Base-by-base conservation (phyloP, 2,797 vertebrate genomes). In the Phrynocephalus vlangalii region DNA sequence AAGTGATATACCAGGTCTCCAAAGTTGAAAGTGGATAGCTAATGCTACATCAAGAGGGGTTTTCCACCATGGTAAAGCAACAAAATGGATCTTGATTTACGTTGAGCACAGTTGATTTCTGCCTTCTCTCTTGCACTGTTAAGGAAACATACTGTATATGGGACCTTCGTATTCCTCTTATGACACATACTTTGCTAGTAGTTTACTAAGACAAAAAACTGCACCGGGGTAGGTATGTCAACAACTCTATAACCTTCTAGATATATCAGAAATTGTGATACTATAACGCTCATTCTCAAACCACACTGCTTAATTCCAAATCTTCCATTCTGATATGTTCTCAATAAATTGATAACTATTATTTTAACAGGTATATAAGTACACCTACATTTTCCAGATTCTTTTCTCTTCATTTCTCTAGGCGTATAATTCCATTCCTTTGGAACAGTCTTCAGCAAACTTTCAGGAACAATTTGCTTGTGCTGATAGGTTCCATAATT, bases 341-440 rank as follows among this genome's bases (percentile, higher is more conserved):
- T 83, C 8, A 71, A 48, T 81, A 89, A 89, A 83, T 26, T 0
- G 5, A 5, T 79, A 90, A 84, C 33, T 86, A 76, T 33, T 91
- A 86, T 92, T 86, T 88, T 0, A 20, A 87, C 0, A 88, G 82
- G 67, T 52, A 88, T 72, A 76, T 86, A 91, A 88, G 60, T 24
- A n/a, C 1, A 94, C 95, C 11, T 96, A 99, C 98, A 96, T 95
- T 97, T 98, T 24, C 91, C 94, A 82, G 92, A 84, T 77, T 97
- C 96, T 89, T 96, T 97, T 82, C 92, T 94, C 89, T 90, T 95
- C 86, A 93, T 91, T 89, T 98, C 96, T 81, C 91, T 92, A 38
- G 97, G 93, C 56, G 89, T 92, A 79, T 98, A 99, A 95, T 97
- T 98, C 98, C 98, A 99, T 86, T 98, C 97, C 90, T 96, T 98